Evolutionary conservation across 2,797 vertebrate genomes (phyloP), one percentile per base, ranked within the genome.

Genomic region (Brachyrhaphis roseni): DNA sequence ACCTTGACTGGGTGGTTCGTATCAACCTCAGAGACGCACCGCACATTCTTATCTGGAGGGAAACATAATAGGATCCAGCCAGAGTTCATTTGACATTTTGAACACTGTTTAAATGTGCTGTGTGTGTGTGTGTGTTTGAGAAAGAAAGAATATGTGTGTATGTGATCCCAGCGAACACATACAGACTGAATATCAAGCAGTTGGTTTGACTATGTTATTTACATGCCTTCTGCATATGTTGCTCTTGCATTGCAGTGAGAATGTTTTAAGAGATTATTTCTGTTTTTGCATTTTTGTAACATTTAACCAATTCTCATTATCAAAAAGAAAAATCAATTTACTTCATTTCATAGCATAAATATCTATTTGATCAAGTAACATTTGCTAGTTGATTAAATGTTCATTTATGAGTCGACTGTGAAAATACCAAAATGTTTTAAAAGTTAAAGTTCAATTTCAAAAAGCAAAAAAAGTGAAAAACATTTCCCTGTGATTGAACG

Each of bases 1-100:
- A 87, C 88, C 88, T 92, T 90, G 78, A 77, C 45, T 55, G 47
- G 26, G 28, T 75, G 66, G 53, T 75, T 77, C 77, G 57, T 31
- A 73, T 64, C 28, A 75, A 62, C 71, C 80, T 77, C 28, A 28
- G 20, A 74, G 31, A 43, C 68, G 77, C 41, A 47, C 15, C 59
- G 45, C 72, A 82, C 16, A 41, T 72, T 39, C 2, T 62, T 53
- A 13, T 64, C 36, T 36, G 62, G 46, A 39, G 74, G 55, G 0
- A 51, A 77, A 57, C 45, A 62, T 72, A 15, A 31, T 39, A 39
- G 18, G 47, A 53, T 39, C 23, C n/a, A 75, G 64, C 5, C 43
- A 31, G 57, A 73, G 41, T 51, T 66, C 23, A 36, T 68, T 43
- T 46, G n/a, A 18, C 62, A 36, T 39, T 53, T 26, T 51, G 31